These are phyloP conservation scores for Tursiops truncatus DNA, from an alignment of 2,113 vertebrate genomes.

Conservation along the genomic window DNA sequence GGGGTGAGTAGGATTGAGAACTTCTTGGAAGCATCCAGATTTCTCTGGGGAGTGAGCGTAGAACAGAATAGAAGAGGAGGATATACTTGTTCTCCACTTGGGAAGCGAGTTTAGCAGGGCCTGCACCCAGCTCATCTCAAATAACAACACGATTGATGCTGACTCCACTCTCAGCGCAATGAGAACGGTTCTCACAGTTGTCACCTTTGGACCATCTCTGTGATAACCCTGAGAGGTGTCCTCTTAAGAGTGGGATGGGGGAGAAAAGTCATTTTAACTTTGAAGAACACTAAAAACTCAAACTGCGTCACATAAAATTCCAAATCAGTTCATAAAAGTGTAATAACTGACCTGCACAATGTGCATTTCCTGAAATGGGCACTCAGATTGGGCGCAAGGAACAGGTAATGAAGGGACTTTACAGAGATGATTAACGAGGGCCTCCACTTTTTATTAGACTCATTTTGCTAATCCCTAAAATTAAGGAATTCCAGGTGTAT, in stretches of 20 bases:
- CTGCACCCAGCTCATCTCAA: too few relatives aligned
- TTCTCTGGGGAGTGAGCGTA: neutral
- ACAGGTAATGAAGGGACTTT: constrained; percentile 86
- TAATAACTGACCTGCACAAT: constrained; percentile 82
- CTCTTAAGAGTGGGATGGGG: constrained; percentile 31
- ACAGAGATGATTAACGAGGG: constrained; percentile 86
- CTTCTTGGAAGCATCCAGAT: neutral
- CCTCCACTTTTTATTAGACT: constrained; percentile 86
- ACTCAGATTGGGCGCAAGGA: constrained; percentile 76
- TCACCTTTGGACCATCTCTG: neutral
- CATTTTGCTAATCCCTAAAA: constrained; percentile 88
- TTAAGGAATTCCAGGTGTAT: constrained; percentile 88
- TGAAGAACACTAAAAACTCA: constrained; percentile 81
- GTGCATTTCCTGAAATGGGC: constrained; percentile 83
- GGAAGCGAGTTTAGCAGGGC: neutral
- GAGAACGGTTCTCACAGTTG: rapidly evolving
- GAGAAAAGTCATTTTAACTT: constrained; percentile 75
- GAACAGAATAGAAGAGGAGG: neutral
- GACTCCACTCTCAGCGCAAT: rapidly evolving
- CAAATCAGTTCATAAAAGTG: constrained; percentile 84
- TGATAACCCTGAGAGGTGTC: neutral
- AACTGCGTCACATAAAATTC: constrained; percentile 83
- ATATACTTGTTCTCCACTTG: rapidly evolving
- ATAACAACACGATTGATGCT: rapidly evolving
- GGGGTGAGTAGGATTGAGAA: neutral